A percentile compares a stretch with the other conserved stretches of the same genome.
These are phyloP conservation scores for Tragelaphus buxtoni DNA, from an alignment of 2,113 vertebrate species.

Conservation along the genomic window DNA sequence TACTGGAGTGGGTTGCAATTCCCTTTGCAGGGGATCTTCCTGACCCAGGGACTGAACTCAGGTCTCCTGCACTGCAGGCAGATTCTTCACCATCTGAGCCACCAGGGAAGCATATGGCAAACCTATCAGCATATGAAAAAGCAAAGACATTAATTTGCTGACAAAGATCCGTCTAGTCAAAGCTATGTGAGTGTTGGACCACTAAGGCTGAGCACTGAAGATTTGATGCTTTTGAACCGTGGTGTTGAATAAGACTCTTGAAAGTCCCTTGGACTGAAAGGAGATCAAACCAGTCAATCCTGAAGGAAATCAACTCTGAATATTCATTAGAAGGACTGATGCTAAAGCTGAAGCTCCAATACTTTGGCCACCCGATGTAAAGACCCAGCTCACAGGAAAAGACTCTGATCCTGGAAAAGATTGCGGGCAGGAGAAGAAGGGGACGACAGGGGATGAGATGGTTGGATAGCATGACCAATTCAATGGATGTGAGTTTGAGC, in stretches of 20 bases:
- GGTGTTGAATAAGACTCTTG: not conserved
- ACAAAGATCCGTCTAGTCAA: not conserved
- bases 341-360: not conserved
- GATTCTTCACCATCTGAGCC: not conserved
- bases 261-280: not conserved
- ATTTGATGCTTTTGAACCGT: not conserved
- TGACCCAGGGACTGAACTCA: not conserved
- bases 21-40: not conserved
- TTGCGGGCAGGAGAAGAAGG: not conserved
- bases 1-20: accelerated
- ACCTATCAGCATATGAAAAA: not conserved
- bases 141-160: not conserved
- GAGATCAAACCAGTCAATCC: not conserved
- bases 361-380: not conserved
- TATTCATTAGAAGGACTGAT: not conserved
- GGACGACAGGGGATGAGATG: not conserved
- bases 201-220: not conserved
- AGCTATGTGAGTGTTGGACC: not conserved
- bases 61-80: not conserved
- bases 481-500: not conserved
- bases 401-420: not conserved
- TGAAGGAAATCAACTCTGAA: not conserved
- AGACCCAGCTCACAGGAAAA: not conserved
- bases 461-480: not conserved
- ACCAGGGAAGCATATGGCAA: not conserved